phyloP scores from a whole-genome alignment of 2,797 vertebrate genomes.

The Crenichthys baileyi region DNA sequence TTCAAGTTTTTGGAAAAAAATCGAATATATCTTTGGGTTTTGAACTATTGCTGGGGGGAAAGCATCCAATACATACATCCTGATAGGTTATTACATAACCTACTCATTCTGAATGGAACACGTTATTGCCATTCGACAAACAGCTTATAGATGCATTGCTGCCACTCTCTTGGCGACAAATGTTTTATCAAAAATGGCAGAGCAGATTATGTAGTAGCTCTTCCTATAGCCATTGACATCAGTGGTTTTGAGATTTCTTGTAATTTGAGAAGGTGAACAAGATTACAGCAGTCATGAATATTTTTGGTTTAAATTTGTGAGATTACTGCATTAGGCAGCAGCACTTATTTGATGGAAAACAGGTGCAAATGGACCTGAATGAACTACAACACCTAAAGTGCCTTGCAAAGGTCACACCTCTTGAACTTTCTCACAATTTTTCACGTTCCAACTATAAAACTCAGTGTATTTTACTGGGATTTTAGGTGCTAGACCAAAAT shows the following conservation, averaged over 20 bases:
- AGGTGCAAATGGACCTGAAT: background rate
- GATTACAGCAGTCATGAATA: background rate
- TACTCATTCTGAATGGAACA: background rate
- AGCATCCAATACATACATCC: background rate
- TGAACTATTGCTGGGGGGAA: background rate
- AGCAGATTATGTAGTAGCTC: background rate
- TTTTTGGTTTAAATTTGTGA: background rate
- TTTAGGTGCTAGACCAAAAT: too few relatives aligned
- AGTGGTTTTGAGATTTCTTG: background rate
- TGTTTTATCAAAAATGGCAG: background rate
- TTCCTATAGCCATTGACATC: background rate
- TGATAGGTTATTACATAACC: background rate
- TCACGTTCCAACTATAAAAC: background rate
- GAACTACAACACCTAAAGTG: background rate
- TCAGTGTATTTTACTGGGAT: background rate
- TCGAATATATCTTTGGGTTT: slow-evolving; percentile 1
- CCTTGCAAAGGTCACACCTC: background rate
- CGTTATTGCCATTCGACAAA: background rate
- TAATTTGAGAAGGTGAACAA: background rate
- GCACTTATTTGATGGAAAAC: background rate
- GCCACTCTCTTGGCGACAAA: background rate
- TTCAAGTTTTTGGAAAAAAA: slow-evolving; percentile 8
- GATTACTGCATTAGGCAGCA: background rate
- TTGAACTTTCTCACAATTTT: background rate
- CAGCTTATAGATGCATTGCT: background rate